Base-by-base conservation (phyloP, 2,113 vertebrate species). In the Lasiurus cinereus region DNA sequence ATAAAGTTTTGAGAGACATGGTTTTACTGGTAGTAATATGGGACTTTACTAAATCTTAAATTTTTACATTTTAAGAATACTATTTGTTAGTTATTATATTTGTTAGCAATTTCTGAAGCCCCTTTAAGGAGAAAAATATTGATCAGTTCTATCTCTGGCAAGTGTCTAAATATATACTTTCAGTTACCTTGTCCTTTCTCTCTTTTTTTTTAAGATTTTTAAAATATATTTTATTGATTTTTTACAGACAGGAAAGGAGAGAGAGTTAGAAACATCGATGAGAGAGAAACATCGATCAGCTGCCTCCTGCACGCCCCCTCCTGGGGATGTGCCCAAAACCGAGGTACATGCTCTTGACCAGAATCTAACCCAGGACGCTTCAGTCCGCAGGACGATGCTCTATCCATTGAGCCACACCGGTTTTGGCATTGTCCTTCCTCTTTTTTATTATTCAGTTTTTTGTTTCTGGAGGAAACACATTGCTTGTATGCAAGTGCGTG, bases 1-100 rank as follows among this genome's bases (percentile, higher is more conserved):
- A 77, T 70, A 67, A 93, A 54, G 7, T 69, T 94, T 92, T 74
- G 48, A 89, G 52, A 76, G 13, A 21, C 9, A 69, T 90, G 9
- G 10, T 56, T 93, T 92, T 87, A 31, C 11, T 69, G 46, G 83
- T 52, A 80, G 13, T 64, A 7, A 69, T 16, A n/a, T 76, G n/a
- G 43, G 14, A 0, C 29, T 90, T 96, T 89, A 76, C 0, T 29
- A 92, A 78, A 82, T 66, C 8, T 73, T 66, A 15, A 43, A 11
- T 48, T 72, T 94, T 52, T 59, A 15, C 66, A 48, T 36, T 13
- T 94, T 18, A 67, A 80, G 84, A 78, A 27, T 36, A 39, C 16
- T 16, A 64, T 66, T 62, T 78, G 1, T 64, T 87, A 79, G 29
- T 19, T 92, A 36, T 62, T 36, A 52, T 67, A 36, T 74, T 87